These are phyloP conservation scores for Heliangelus exortis DNA, from an alignment of 2,797 vertebrate species.

Conservation along the genomic window DNA sequence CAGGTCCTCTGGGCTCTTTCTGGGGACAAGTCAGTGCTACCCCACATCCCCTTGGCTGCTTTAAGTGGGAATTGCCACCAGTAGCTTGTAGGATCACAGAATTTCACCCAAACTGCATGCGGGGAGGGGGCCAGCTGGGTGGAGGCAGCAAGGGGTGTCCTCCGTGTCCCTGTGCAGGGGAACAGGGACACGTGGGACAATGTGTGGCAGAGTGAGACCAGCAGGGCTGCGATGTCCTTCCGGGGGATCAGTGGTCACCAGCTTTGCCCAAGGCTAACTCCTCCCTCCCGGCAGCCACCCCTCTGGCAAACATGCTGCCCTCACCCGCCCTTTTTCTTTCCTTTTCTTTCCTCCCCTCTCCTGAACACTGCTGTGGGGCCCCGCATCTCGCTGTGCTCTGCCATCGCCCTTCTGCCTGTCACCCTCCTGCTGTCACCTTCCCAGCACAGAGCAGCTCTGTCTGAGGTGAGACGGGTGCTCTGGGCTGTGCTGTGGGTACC, in stretches of 20 bases:
- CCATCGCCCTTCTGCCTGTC: not conserved
- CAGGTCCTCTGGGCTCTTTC: not conserved
- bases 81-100: fast-evolving
- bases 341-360: not conserved
- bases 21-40: not conserved
- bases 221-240: fast-evolving
- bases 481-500: not conserved
- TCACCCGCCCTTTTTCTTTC: not conserved
- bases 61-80: fast-evolving
- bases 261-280: not conserved
- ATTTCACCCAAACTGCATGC: fast-evolving
- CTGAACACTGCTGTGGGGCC: fast-evolving
- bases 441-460: not conserved
- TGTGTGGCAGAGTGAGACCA: fast-evolving
- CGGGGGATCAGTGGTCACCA: fast-evolving
- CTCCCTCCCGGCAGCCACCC: not conserved
- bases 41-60: fast-evolving
- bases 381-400: too few species aligned
- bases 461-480: not conserved
- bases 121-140: not conserved
- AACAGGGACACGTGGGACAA: not conserved
- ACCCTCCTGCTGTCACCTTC: not conserved
- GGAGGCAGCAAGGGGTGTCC: fast-evolving
- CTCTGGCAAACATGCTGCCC: not conserved
- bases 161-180: fast-evolving